phyloP scores from a whole-genome alignment of 2,888 invertebrate species.

The Sipha maydis region DNA sequence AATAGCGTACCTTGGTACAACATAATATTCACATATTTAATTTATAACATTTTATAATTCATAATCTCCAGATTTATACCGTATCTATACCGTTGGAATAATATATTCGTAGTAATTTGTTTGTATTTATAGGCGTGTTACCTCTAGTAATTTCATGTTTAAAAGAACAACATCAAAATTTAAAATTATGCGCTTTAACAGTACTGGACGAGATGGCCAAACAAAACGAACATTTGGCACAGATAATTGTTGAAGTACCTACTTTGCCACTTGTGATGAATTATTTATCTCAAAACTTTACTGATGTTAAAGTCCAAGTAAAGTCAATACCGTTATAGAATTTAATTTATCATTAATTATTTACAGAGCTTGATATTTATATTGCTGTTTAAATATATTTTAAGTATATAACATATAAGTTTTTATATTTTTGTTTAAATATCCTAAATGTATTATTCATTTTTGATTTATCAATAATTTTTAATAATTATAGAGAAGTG shows the following conservation, averaged over 20 bases:
- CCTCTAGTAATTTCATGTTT: slow-evolving; percentile 78
- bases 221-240: slow-evolving; percentile 77
- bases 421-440: too few species aligned
- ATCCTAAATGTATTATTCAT: not conserved
- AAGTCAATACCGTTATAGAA: too few species aligned
- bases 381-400: too few species aligned
- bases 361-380: not conserved
- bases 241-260: slow-evolving; percentile 76
- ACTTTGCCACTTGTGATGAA: slow-evolving; percentile 10
- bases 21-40: too few species aligned
- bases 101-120: not conserved
- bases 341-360: too few species aligned
- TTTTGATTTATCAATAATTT: not conserved
- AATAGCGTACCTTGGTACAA: too few species aligned
- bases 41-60: too few species aligned
- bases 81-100: too few species aligned
- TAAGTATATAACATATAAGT: too few species aligned
- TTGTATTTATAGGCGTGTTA: slow-evolving; percentile 72
- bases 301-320: slow-evolving; percentile 44
- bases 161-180: slow-evolving; percentile 81
- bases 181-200: slow-evolving; percentile 81
- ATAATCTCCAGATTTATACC: too few species aligned
- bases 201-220: slow-evolving; percentile 82
- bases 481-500: slow-evolving; percentile 72
- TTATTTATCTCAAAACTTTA: not conserved